These are phyloP conservation scores for Vultur gryphus DNA, from an alignment of 2,797 vertebrate genomes.

Conservation along the genomic window DNA sequence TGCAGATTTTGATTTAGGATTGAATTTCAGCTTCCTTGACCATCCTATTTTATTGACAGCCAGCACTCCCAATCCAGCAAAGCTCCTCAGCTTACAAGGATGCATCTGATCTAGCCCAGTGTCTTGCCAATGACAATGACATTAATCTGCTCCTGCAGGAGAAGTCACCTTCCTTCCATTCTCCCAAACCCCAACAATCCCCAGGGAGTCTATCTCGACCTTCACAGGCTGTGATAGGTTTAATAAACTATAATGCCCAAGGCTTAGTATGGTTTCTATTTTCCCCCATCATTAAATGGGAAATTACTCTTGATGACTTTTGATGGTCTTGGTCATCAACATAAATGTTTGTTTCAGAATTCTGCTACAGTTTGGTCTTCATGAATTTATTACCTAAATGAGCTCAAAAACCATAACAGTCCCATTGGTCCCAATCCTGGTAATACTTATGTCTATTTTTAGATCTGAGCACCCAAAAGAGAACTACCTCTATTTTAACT, in stretches of 20 bases:
- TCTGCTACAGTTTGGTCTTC: not conserved
- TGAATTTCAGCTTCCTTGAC: not conserved
- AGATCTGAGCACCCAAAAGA: not conserved
- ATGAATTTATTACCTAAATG: not conserved
- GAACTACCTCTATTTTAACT: not conserved
- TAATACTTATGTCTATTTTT: not conserved
- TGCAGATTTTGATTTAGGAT: not conserved
- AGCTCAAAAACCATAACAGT: not conserved
- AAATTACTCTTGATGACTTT: not conserved
- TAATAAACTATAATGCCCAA: not conserved
- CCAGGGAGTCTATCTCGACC: not conserved
- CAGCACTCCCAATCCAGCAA: not conserved
- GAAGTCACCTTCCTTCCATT: not conserved
- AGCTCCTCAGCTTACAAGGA: not conserved
- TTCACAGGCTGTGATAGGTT: not conserved
- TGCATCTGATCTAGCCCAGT: not conserved
- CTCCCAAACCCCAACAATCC: not conserved
- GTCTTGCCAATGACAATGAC: not conserved
- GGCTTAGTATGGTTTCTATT: not conserved
- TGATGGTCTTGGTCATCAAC: not conserved
- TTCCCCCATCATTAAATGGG: not conserved
- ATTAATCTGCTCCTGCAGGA: not conserved
- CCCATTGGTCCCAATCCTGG: not conserved
- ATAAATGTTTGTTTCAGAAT: not conserved
- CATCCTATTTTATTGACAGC: not conserved